Evolutionary conservation across 2,888 invertebrate genomes (phyloP).

Genomic region (Nymphalis c-album): DNA sequence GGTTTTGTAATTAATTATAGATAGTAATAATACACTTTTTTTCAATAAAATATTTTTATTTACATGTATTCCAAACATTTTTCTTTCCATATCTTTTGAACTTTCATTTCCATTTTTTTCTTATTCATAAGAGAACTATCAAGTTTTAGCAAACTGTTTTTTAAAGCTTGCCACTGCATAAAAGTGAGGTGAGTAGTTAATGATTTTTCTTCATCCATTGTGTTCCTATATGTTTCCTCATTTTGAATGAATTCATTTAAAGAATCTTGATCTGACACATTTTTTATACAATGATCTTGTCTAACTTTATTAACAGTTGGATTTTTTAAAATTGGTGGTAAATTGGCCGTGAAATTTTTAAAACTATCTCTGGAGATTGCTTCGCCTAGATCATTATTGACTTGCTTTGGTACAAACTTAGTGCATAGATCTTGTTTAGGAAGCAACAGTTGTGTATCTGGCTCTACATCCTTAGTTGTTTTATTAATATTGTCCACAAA

Average conservation of each 20-base stretch:
- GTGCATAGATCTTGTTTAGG: conserved; percentile 22
- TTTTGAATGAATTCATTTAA: conserved; percentile 59
- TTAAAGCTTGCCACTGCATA: conserved; percentile 80
- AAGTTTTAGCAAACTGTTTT: conserved; percentile 59
- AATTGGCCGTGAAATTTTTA: conserved; percentile 41
- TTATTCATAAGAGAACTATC: conserved; percentile 50
- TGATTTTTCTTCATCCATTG: conserved; percentile 49
- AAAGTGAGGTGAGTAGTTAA: conserved; percentile 73
- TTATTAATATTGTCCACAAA: conserved; percentile 63
- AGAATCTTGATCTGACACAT: conserved; percentile 53
- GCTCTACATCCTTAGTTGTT: conserved; percentile 35
- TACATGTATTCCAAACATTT: conserved; percentile 65
- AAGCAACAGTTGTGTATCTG: conserved; percentile 24
- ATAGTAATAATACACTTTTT: conserved; percentile 41
- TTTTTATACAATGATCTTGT: conserved; percentile 50
- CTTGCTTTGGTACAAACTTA: conserved; percentile 22
- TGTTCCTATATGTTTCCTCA: conserved; percentile 65
- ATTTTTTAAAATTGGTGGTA: conserved; percentile 32
- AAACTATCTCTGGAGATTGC: conserved; percentile 55
- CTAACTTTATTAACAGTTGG: conserved; percentile 28
- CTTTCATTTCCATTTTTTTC: conserved; percentile 64
- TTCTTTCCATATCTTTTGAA: conserved; percentile 69
- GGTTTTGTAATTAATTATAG: conserved; percentile 44
- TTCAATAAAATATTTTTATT: conserved; percentile 54
- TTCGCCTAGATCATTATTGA: conserved; percentile 51